Evolutionary conservation across 2,113 vertebrate genomes (phyloP).

Genomic region (Ramphastos sulfuratus): DNA sequence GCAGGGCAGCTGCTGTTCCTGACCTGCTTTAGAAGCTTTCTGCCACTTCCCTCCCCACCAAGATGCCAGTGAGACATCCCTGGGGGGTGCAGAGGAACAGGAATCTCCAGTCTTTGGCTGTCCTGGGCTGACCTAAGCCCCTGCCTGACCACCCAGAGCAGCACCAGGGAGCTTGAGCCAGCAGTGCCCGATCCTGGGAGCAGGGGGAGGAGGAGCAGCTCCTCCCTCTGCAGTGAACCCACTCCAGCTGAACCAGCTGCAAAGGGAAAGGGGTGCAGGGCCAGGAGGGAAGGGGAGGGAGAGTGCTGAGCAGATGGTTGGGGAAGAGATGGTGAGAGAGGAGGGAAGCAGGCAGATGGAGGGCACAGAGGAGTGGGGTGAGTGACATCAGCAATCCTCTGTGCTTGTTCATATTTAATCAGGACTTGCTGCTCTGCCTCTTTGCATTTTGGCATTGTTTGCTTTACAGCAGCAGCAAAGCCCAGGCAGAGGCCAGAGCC

Average conservation of each 20-base stretch:
- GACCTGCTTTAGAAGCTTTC: not conserved
- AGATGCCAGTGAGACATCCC: not conserved
- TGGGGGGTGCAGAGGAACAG: not conserved
- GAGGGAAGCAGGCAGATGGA: constrained; percentile 51
- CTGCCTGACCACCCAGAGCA: not conserved
- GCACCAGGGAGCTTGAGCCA: accelerated
- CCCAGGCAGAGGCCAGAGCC: not conserved
- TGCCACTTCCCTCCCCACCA: not conserved
- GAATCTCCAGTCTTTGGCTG: not conserved
- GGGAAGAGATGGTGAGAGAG: constrained; percentile 36
- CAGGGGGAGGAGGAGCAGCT: not conserved
- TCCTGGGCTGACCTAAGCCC: accelerated
- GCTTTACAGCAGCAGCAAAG: not conserved
- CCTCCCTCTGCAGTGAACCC: not conserved
- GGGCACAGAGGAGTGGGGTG: constrained; percentile 49
- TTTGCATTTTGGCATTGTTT: constrained; percentile 40
- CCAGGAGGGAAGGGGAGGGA: not conserved
- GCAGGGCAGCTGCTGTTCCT: not conserved
- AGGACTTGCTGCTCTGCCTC: not conserved
- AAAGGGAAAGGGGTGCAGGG: not conserved
- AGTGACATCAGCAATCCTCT: constrained; percentile 45
- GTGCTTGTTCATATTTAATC: constrained; percentile 53
- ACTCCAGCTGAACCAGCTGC: not conserved
- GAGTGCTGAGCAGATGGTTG: constrained; percentile 16
- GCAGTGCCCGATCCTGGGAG: accelerated